These are phyloP conservation scores for Phalacrocorax carbo DNA, from an alignment of 2,113 vertebrate species.

Conservation along the genomic window DNA sequence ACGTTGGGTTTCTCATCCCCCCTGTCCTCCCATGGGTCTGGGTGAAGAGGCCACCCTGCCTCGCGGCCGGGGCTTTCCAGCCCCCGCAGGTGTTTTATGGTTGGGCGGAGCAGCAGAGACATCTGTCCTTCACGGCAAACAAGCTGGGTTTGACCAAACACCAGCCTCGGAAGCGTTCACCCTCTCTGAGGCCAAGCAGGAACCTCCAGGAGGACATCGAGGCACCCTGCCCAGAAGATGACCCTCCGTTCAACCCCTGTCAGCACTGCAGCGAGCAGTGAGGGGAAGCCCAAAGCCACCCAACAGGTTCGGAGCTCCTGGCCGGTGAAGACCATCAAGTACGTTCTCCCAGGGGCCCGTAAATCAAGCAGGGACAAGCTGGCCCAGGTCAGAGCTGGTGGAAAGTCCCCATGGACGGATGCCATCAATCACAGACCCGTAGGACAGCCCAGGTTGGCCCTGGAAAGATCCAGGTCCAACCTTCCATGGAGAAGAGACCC, in stretches of 20 bases:
- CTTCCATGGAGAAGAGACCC: not conserved
- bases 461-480: not conserved
- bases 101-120: not conserved
- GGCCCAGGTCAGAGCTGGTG: not conserved
- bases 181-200: not conserved
- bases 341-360: not conserved
- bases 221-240: not conserved
- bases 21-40: accelerated
- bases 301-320: not conserved
- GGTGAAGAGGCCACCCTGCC: not conserved
- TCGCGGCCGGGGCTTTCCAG: not conserved
- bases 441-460: not conserved
- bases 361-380: not conserved
- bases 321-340: accelerated
- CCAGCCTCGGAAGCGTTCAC: accelerated
- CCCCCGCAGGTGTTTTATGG: not conserved
- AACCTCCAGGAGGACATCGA: not conserved
- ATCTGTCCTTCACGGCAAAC: not conserved
- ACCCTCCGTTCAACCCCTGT: accelerated
- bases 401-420: not conserved
- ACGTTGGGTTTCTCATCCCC: accelerated
- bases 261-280: accelerated
- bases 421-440: accelerated
- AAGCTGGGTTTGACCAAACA: not conserved
- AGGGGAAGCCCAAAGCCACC: not conserved